Evolutionary conservation across 2,888 invertebrate species (phyloP), one percentile per base, ranked within the genome.

Genomic region (Leucophora obtusa): DNA sequence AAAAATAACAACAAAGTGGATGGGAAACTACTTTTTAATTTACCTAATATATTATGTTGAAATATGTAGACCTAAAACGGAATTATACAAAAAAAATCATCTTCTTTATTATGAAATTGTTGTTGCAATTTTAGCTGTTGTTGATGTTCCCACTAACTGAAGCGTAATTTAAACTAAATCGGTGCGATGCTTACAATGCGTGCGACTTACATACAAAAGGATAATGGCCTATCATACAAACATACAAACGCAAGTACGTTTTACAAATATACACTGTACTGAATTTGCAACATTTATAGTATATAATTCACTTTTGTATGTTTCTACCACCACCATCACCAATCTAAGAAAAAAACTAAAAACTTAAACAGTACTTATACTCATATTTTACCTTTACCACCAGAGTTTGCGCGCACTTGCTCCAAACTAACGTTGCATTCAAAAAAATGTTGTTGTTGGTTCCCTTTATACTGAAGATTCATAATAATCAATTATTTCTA

Each of bases 401-500:
- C 66, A 56, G 47, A 82, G 68, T 7, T 28, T 28, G 7, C 4
- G 28, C 11, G 54, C 75, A 82, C 79, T 80, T 60, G 80, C 82
- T 76, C n/a, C 68, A 54, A 15, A 58, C 17, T 59, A 82, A 81
- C 68, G 83, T 82, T 82, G 79, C 83, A 82, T 79, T 47, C 5
- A 1, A n/a, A 47, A 81, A 80, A 82, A 81, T 28, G 28, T 28
- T 28, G 28, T 28, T 28, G 28, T 28, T 28, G 28, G 85, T 85
- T 84, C 87, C 62, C 53, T 65, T 72, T 71, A 56, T 33, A 51
- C 62, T 60, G 38, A 62, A 51, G 72, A 77, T 82, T 88, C 88
- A 87, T 90, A 90, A 90, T 90, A 90, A 90, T 90, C 90, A 90
- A 90, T 90, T 90, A 90, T 89, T 88, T 88, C 88, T 89, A 87